Evolutionary conservation across 2,888 invertebrate species (phyloP), one percentile per base, ranked within the genome.

Genomic region (Pheosia tremula): DNA sequence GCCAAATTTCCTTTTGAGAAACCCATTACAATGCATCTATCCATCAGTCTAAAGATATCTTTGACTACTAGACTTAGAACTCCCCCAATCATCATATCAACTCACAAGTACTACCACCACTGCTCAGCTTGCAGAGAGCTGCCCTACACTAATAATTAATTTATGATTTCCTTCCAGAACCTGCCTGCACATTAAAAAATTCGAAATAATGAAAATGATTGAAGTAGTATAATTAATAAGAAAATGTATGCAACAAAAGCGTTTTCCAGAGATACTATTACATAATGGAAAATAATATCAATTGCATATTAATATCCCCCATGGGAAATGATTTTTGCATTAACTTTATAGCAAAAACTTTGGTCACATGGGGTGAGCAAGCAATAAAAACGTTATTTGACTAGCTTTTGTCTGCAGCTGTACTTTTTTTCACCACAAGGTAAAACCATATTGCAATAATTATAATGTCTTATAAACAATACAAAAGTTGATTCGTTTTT

Each of bases 171-270:
- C 24, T 24, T 24, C 24, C 2, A 24, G 24, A 24, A 24, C 24
- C 24, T 24, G 24, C 24, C 24, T 24, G 24, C 24, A 0, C 24
- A 24, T 24, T 24, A 24, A 24, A 1, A 24, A 24, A 24, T 24
- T 24, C 24, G 24, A 24, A 24, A 24, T 24, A 24, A 24, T 24
- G 0, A 24, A 24, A 0, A 24, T 24, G 0, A 24, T 24, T 24
- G 24, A 24, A 24, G 24, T 24, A 24, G 24, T 39, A 39, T 39
- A 6, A 7, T 43, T 47, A 47, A 5, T 53, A 62, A 24, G 24
- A 45, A 56, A 64, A 56, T 86, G 88, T 86, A 66, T 81, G 90
- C 90, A 91, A 88, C 71, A 72, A 77, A 86, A 91, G 90, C 90
- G 84, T 82, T 83, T 85, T 80, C 83, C 88, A 89, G 64, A 66